A percentile compares a stretch with the other conserved stretches of the same genome.
Conservation (phyloP, 2,888 invertebrate genomes). For the Cheilosia vernalis region DNA sequence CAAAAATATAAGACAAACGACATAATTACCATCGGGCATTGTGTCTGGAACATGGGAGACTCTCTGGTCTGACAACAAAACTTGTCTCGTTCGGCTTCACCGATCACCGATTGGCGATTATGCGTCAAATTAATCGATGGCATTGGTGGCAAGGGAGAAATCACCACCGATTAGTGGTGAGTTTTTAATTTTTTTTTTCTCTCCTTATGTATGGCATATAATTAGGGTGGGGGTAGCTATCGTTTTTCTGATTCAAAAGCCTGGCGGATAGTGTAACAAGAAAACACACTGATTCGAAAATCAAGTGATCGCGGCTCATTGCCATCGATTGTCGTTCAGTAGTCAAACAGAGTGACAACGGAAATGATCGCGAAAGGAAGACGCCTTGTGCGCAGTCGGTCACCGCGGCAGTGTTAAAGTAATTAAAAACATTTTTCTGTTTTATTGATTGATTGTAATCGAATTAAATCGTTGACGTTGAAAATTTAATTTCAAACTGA, state of each 20-base stretch:
- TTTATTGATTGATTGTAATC: slow-evolving; percentile 51
- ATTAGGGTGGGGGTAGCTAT: slow-evolving; percentile 5
- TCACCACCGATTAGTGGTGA: slow-evolving; percentile 41
- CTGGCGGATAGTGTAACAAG: slow-evolving; percentile 8
- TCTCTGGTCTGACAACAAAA: neutral
- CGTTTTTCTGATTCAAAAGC: slow-evolving; percentile 16
- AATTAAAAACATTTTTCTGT: slow-evolving; percentile 34
- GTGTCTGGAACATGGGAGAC: slow-evolving; percentile 3
- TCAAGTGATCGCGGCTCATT: slow-evolving; percentile 22
- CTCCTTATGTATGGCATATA: neutral
- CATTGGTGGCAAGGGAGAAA: neutral
- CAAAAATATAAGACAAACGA: neutral
- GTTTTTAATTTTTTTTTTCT: slow-evolving; percentile 33
- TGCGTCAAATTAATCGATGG: slow-evolving; percentile 61
- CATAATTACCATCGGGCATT: slow-evolving; percentile 6
- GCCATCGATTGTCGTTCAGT: slow-evolving; percentile 51
- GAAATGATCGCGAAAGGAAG: slow-evolving; percentile 49
- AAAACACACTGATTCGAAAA: slow-evolving; percentile 25
- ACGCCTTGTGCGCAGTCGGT: slow-evolving; percentile 21
- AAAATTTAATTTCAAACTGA: slow-evolving; percentile 55
- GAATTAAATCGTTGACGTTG: slow-evolving; percentile 41
- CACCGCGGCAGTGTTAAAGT: slow-evolving; percentile 15
- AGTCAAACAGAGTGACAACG: slow-evolving; percentile 58
- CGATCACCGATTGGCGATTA: too few species aligned
- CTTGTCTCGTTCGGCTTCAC: slow-evolving; percentile 28